Percentiles rank a stretch among this genome's conserved stretches.
Evolutionary conservation across 2,797 vertebrate species (phyloP).

Genomic region (Garrulus glandarius): DNA sequence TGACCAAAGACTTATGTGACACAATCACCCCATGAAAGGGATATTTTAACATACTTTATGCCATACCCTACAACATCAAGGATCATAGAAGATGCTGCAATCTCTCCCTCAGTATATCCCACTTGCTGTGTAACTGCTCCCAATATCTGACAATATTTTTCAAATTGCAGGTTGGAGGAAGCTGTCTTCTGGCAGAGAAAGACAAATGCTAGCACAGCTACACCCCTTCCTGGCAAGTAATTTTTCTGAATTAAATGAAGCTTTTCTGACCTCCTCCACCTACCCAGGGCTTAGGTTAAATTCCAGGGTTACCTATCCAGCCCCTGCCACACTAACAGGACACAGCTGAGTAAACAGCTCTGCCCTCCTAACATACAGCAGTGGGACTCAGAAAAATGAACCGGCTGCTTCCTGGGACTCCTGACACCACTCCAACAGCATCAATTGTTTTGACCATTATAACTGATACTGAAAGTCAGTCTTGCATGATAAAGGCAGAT

Average conservation of each 20-base stretch:
- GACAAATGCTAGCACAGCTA: background rate
- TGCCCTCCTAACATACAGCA: background rate
- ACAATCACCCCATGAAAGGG: background rate
- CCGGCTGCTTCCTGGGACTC: background rate
- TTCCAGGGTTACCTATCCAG: background rate
- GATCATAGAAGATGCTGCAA: background rate
- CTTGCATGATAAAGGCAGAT: background rate
- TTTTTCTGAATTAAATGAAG: conserved; percentile 32
- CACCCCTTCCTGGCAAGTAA: background rate
- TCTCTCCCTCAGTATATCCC: background rate
- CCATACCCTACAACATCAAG: background rate
- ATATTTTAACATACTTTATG: background rate
- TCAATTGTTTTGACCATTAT: background rate
- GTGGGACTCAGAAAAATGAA: background rate
- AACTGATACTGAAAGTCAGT: background rate
- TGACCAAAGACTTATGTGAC: background rate
- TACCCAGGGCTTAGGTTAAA: background rate
- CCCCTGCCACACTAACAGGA: background rate
- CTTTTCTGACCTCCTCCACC: background rate
- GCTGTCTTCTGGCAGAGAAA: background rate
- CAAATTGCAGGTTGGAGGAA: background rate
- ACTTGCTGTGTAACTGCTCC: background rate
- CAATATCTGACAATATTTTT: background rate
- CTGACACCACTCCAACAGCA: background rate
- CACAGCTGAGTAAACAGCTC: conserved; percentile 36